Conservation (phyloP, 2,888 invertebrate species). For the Cantharis rustica region DNA sequence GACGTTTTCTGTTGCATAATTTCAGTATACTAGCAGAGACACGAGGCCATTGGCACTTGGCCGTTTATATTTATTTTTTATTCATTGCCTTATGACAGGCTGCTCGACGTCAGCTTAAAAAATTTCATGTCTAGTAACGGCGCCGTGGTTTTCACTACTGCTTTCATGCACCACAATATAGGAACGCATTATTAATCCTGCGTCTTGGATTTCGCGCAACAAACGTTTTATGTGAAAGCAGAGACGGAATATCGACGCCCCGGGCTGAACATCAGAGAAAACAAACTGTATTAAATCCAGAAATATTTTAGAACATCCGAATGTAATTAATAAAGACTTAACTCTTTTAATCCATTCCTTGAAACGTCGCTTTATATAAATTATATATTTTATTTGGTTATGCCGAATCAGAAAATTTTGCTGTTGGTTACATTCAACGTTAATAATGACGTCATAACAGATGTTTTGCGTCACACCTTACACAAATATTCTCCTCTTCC, state of each 20-base stretch:
- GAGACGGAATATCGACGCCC: slow-evolving; percentile 23
- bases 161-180: slow-evolving; percentile 22
- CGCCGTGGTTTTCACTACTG: slow-evolving; percentile 19
- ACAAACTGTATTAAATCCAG: neutral
- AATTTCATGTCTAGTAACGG: neutral
- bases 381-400: neutral
- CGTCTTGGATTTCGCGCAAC: slow-evolving; percentile 35
- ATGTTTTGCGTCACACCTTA: neutral
- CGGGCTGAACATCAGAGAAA: slow-evolving; percentile 23
- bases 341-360: neutral
- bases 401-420: neutral
- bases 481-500: neutral
- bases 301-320: neutral
- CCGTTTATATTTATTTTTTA: neutral
- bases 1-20: slow-evolving; percentile 11
- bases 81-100: neutral
- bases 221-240: slow-evolving; percentile 30
- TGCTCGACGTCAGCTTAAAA: neutral
- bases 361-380: neutral
- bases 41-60: slow-evolving; percentile 14
- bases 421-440: slow-evolving; percentile 12
- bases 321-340: neutral
- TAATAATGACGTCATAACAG: slow-evolving; percentile 1
- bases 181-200: slow-evolving; percentile 39
- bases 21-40: neutral